Conservation (phyloP, 2,888 invertebrate species). For the Chironomus tentans region DNA sequence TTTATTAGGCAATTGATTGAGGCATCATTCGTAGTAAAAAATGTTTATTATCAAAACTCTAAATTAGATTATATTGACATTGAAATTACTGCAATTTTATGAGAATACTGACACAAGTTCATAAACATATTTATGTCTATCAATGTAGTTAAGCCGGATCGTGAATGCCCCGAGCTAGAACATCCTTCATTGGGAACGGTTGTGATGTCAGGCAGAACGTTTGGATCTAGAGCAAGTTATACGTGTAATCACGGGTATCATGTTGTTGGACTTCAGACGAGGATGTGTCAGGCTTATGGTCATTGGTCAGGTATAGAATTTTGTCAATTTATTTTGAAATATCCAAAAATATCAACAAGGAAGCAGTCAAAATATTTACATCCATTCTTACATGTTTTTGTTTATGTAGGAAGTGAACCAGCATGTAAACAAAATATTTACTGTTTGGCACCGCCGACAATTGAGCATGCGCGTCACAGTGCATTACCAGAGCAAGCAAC, state of each 20-base stretch:
- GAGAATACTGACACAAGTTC: conserved; percentile 34
- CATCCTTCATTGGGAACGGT: conserved; percentile 72
- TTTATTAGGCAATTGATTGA: neutral
- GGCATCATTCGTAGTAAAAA: neutral
- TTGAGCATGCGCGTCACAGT: conserved; percentile 80
- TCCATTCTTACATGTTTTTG: too few species aligned
- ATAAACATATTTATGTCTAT: too few species aligned
- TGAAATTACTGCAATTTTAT: too few species aligned
- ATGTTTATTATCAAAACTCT: neutral
- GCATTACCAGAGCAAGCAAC: conserved; percentile 78
- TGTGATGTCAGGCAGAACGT: conserved; percentile 63
- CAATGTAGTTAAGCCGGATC: conserved; percentile 45
- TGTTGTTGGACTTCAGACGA: conserved; percentile 74
- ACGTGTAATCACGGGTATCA: conserved; percentile 82
- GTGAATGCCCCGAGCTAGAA: conserved; percentile 74
- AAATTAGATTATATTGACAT: neutral
- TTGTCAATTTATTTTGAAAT: too few species aligned
- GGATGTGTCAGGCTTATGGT: conserved; percentile 88
- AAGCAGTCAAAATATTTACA: too few species aligned
- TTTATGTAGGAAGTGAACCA: conserved; percentile 51
- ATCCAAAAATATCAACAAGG: too few species aligned
- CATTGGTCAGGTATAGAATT: conserved; percentile 58
- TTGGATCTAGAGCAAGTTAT: conserved; percentile 72
- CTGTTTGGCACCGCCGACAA: conserved; percentile 75
- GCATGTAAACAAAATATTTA: conserved; percentile 81